Conservation (phyloP, 2,113 vertebrate species). For the Limanda limanda region DNA sequence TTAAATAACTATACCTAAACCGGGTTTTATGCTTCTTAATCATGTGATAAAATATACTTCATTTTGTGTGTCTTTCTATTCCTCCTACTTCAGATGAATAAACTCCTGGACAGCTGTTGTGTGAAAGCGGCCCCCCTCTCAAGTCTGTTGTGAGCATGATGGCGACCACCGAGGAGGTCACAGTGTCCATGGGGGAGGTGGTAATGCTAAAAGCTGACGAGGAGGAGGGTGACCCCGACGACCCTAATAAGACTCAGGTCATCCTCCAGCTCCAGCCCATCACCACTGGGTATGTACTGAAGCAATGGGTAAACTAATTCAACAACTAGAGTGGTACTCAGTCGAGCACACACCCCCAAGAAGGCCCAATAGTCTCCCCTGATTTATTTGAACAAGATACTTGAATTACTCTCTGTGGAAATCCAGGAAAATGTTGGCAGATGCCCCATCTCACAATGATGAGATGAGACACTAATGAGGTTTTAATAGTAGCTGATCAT, state of each 20-base stretch:
- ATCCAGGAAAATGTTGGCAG: no score
- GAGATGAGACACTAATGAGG: not conserved
- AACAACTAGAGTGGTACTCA: not conserved
- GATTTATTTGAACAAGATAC: no score
- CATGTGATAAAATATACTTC: no score
- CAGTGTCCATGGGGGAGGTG: conserved; percentile 92
- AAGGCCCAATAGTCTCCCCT: no score
- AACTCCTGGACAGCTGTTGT: conserved; percentile 33
- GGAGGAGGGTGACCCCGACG: conserved; percentile 85
- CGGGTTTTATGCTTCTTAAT: no score
- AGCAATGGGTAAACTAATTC: not conserved
- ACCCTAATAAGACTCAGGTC: conserved; percentile 93
- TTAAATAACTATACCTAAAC: no score
- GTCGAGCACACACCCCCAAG: not conserved
- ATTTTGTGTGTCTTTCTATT: no score
- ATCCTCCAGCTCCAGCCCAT: conserved; percentile 95
- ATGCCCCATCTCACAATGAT: no score
- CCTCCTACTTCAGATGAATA: conserved; percentile 50
- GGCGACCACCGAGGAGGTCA: conserved; percentile 90
- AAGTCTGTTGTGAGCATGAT: conserved; percentile 77
- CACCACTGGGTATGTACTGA: conserved; percentile 86
- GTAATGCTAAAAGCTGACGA: conserved; percentile 91
- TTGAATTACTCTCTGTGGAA: no score
- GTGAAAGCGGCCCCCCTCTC: conserved; percentile 18
- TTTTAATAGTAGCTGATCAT: not conserved